Conservation (phyloP, 2,888 invertebrate species). For the Schizaphis graminum region DNA sequence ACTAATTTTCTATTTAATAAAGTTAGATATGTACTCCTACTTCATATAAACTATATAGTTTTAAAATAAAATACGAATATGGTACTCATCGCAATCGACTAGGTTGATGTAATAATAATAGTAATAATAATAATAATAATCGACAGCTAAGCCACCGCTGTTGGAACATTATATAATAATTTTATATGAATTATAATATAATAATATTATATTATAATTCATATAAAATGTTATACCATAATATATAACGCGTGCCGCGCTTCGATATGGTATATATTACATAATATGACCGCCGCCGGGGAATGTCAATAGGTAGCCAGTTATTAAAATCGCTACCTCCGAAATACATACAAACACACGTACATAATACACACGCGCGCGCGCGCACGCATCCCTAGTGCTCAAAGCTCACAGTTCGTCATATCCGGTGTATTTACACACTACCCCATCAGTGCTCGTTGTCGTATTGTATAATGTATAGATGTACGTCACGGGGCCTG, state of each 20-base stretch:
- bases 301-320: constrained; percentile 5
- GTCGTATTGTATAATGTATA: background rate
- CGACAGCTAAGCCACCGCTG: background rate
- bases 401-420: background rate
- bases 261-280: background rate
- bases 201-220: background rate
- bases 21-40: background rate
- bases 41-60: background rate
- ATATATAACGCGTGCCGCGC: background rate
- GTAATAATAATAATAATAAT: background rate
- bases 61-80: background rate
- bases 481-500: background rate
- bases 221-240: too few species aligned
- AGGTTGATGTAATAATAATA: background rate
- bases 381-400: background rate
- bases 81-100: background rate
- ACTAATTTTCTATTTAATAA: background rate
- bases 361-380: background rate
- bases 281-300: background rate
- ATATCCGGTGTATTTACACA: constrained; percentile 21
- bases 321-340: constrained; percentile 46
- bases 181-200: background rate
- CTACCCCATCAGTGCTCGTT: background rate
- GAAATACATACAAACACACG: background rate
- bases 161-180: background rate